Base-by-base conservation (phyloP, 2,113 vertebrate species). In the Typhlomys cinereus region DNA sequence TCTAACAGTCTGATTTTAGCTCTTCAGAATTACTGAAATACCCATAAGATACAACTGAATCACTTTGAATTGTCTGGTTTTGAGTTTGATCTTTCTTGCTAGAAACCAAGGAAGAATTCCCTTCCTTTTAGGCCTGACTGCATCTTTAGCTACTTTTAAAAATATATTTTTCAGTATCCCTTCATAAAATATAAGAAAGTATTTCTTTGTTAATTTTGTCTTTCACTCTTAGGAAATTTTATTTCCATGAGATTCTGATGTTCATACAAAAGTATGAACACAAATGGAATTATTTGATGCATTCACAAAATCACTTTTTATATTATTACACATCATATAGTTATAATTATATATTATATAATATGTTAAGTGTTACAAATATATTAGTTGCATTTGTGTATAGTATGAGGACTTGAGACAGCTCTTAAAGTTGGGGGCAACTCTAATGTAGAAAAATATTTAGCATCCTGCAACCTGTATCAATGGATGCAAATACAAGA, bases 281-380 rank as follows among this genome's bases (percentile, higher is more conserved):
- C 48, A 23, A n/a, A 39, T 76, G 13, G 36, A 4, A 9, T 74
- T 94, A 94, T 46, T 91, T 50, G 76, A 66, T 67, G 50, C 7
- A 83, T 92, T 87, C 87, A 73, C 15, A 84, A 74, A 59, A 70
- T 62, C 50, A n/a, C 13, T 80, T 79, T 87, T 90, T 73, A 69
- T 67, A 18, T 64, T 61, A 90, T 34, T n/a, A 52, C 14, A 39
- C 2, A 71, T 44, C 36, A 25, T 29, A 46, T 44, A 71, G 36
- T n/a, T n/a, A n/a, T n/a, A n/a, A n/a, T n/a, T n/a, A n/a, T n/a
- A n/a, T n/a, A n/a, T n/a, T n/a, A n/a, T n/a, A n/a, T n/a, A n/a
- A n/a, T n/a, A n/a, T n/a, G n/a, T n/a, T n/a, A n/a, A n/a, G n/a
- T n/a, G n/a, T n/a, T n/a, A n/a, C n/a, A n/a, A n/a, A n/a, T n/a